Evolutionary conservation across 2,113 vertebrate genomes (phyloP).

Genomic region (Procavia capensis): DNA sequence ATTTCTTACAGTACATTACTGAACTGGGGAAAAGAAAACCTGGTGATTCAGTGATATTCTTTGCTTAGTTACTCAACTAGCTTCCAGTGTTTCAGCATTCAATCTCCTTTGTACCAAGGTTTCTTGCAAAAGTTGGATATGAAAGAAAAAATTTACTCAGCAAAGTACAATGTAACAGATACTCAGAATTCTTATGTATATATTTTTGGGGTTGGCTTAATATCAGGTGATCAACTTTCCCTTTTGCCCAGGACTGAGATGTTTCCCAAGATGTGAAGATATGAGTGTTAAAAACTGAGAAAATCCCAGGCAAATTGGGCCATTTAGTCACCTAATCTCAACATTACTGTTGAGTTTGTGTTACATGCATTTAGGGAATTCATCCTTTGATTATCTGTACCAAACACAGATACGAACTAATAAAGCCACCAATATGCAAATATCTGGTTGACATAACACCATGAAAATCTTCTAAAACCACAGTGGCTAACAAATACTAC

Average conservation of each 20-base stretch:
- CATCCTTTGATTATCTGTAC: background rate
- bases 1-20: slow-evolving; percentile 4
- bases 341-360: background rate
- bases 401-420: background rate
- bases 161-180: background rate
- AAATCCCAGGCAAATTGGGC: background rate
- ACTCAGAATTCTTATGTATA: slow-evolving; percentile 11
- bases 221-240: background rate
- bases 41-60: background rate
- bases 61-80: background rate
- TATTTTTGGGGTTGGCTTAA: background rate
- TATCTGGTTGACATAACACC: background rate
- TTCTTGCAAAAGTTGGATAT: slow-evolving; percentile 28
- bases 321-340: background rate
- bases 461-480: slow-evolving; percentile 35
- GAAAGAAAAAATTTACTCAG: slow-evolving; percentile 37
- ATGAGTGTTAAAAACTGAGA: background rate
- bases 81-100: slow-evolving; percentile 26
- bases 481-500: background rate
- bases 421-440: slow-evolving; percentile 1
- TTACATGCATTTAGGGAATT: background rate
- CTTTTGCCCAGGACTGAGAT: background rate
- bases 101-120: slow-evolving; percentile 14
- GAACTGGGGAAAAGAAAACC: background rate
- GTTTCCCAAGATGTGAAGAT: slow-evolving; percentile 6